Evolutionary conservation across 2,113 vertebrate species (phyloP).

Genomic region (Ahaetulla prasina): DNA sequence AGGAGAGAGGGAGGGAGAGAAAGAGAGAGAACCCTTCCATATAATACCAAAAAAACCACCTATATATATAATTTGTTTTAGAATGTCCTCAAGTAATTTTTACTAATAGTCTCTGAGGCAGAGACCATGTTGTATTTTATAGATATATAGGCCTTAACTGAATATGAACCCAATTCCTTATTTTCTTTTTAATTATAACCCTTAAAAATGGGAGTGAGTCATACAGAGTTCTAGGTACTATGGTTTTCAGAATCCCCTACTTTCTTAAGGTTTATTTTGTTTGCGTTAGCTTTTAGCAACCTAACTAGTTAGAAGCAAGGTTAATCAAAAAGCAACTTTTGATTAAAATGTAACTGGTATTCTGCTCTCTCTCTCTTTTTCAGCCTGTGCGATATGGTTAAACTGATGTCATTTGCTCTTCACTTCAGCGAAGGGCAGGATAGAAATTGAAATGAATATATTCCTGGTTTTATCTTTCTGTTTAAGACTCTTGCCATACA

Average conservation of each 20-base stretch:
- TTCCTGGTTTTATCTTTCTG: not conserved
- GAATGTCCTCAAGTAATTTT: no score
- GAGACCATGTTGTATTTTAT: no score
- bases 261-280: not conserved
- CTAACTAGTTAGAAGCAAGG: not conserved
- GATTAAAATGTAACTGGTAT: not conserved
- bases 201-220: not conserved
- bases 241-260: not conserved
- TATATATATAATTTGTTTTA: not conserved
- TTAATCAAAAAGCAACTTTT: not conserved
- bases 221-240: not conserved
- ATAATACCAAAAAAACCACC: not conserved
- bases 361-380: not conserved
- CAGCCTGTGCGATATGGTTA: not conserved
- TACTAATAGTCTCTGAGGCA: no score
- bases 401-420: not conserved
- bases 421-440: not conserved
- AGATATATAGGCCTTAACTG: not conserved
- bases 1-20: no score
- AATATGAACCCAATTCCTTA: not conserved
- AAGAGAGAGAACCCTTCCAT: not conserved
- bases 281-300: not conserved
- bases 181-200: not conserved
- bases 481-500: conserved; percentile 19
- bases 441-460: not conserved